phyloP scores from a whole-genome alignment of 2,113 vertebrate species.

The Erpornis zantholeuca region DNA sequence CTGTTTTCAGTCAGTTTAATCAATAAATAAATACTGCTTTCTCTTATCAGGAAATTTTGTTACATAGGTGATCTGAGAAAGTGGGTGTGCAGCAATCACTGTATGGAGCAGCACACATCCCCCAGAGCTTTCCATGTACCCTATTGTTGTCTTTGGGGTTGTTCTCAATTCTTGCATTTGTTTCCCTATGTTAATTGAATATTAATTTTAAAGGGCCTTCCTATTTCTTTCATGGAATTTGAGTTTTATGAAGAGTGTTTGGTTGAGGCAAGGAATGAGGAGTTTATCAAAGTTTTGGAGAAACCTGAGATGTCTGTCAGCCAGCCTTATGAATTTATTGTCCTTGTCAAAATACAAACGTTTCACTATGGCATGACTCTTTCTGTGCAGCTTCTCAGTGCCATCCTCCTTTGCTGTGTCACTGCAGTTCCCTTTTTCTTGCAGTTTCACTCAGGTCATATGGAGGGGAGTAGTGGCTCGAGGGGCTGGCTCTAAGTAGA shows the following conservation, averaged over 20 bases:
- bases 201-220: not conserved
- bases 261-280: not conserved
- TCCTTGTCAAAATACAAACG: not conserved
- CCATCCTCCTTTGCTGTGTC: not conserved
- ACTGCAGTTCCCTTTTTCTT: not conserved
- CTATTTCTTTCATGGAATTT: not conserved
- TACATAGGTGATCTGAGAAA: not conserved
- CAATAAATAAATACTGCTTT: not conserved
- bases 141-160: not conserved
- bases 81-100: not conserved
- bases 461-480: accelerated
- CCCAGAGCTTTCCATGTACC: not conserved
- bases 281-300: not conserved
- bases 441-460: not conserved
- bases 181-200: not conserved
- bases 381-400: not conserved
- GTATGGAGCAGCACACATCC: not conserved
- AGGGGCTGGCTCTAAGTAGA: not conserved
- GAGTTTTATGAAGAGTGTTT: not conserved
- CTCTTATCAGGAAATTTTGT: not conserved
- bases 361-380: not conserved
- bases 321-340: not conserved
- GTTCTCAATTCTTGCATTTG: not conserved
- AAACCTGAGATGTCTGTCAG: not conserved
- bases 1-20: not conserved